Conservation (phyloP, 2,888 invertebrate species). For the Allophyes oxyacanthae region DNA sequence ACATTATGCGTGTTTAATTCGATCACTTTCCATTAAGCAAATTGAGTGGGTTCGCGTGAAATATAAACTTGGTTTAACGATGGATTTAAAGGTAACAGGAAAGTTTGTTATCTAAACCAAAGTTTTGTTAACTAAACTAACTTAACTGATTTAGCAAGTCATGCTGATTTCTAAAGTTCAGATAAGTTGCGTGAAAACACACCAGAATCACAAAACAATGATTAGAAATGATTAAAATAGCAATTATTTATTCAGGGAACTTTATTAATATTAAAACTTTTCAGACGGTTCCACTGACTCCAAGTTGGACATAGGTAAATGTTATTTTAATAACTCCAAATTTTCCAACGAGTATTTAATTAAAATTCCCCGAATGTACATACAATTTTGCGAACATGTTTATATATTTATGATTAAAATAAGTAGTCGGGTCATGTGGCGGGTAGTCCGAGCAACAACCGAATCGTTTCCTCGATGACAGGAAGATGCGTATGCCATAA, state of each 20-base stretch:
- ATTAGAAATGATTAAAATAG: constrained; percentile 8
- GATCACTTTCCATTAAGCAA: constrained; percentile 17
- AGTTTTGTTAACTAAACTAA: constrained; percentile 17
- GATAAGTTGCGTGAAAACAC: constrained; percentile 5
- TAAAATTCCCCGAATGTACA: constrained; percentile 3
- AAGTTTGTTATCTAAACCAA: constrained; percentile 21
- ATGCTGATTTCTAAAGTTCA: neutral
- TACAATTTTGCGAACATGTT: neutral
- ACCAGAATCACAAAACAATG: constrained; percentile 3
- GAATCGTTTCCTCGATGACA: constrained; percentile 58
- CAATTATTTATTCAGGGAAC: constrained; percentile 20
- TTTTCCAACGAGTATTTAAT: constrained; percentile 19
- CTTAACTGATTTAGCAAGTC: constrained; percentile 2
- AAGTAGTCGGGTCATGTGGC: constrained; percentile 16
- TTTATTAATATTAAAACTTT: constrained; percentile 23
- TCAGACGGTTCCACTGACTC: constrained; percentile 3
- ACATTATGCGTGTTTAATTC: constrained; percentile 20
- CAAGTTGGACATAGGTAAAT: constrained; percentile 15
- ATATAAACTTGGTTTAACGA: neutral
- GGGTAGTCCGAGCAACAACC: constrained; percentile 29
- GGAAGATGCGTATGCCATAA: constrained; percentile 62
- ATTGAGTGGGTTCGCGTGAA: constrained; percentile 6
- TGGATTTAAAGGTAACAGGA: constrained; percentile 6
- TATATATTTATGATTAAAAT: constrained; percentile 21
- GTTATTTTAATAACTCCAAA: constrained; percentile 12